Evolutionary conservation across 2,888 invertebrate species (phyloP), one percentile per base, ranked within the genome.

Genomic region (Deilephila porcellus): DNA sequence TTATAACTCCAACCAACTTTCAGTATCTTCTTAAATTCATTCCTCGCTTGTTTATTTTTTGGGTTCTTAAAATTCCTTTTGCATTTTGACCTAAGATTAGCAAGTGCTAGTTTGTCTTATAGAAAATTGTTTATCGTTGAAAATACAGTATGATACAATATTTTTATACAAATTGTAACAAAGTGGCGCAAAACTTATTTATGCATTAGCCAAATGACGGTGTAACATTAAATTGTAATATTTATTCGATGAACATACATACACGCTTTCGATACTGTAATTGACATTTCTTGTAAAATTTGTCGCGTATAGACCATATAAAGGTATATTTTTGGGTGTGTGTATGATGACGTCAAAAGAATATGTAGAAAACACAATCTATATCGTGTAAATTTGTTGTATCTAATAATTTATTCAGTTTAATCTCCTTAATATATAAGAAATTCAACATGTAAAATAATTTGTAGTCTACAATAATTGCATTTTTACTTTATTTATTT

Each of bases 401-500:
- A n/a, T 56, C 56, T n/a, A 56, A 29, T 29, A 60, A 60, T 29
- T 29, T 29, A 25, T 45, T 45, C 45, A 56, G 56, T 56, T n/a
- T 56, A 56, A 14, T 45, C 45, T 29, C 11, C 29, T 17, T 19
- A 62, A 6, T n/a, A 6, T 37, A 3, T 63, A 63, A n/a, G 17
- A 56, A 19, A 19, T 62, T 11, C 32, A 11, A 6, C 29, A 73
- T 83, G 81, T 83, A 83, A 81, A 83, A 81, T 80, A 78, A 81
- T 79, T 78, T 76, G 14, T 52, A 6, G 82, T 84, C 82, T 83
- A 85, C 88, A 88, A 87, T 85, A 85, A 88, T 85, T 87, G 86
- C 86, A 86, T 88, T 90, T 90, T 88, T 90, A 88, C 86, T 90
- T 87, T 86, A 91, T 91, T 88, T 90, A 91, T 91, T 91, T 91